Base-by-base conservation (phyloP, 2,888 invertebrate species). In the Gerris lacustris region DNA sequence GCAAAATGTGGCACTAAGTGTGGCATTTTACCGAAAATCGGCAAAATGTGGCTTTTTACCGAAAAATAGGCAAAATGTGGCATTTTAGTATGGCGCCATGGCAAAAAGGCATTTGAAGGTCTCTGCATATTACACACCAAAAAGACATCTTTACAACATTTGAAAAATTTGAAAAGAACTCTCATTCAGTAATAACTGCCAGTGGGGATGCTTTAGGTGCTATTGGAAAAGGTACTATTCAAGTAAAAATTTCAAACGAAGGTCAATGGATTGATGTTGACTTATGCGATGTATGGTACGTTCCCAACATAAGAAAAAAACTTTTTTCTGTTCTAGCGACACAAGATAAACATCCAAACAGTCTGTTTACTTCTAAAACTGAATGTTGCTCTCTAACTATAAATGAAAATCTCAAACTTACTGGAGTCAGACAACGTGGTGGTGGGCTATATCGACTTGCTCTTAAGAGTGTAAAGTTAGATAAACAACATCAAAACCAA, bases 271-370 rank as follows among this genome's bases (percentile, higher is more conserved):
- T 44, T n/a, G 47, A 47, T 11, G 18, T 55, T 68, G 44, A 31
- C n/a, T 18, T 68, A 6, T 2, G 68, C 47, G 45, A 68, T 47
- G 68, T 68, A 18, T 68, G 68, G 68, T 68, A 47, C 31, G 55
- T 68, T 45, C 68, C 68, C 5, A 44, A 47, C 18, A 68, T 68
- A 11, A 47, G 18, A 17, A 45, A 55, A 47, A 68, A 68, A 5
- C 68, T 68, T 1, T 45, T 68, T n/a, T 68, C 68, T 5, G 55
- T 68, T 44, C 55, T 68, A 47, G 45, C 68, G 2, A 6, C 68
- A n/a, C 70, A 72, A 44, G 72, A 72, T 63, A 31, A 67, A 63
- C 70, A 70, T 63, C 70, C 72, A 62, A 63, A 45, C 62, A 72
- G 72, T 67, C 67, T 43, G 63, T 72, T 70, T 63, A 69, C 70